These are phyloP conservation scores for Drosophila sechellia DNA, from an alignment of 1,140 invertebrate species.

Conservation along the genomic window DNA sequence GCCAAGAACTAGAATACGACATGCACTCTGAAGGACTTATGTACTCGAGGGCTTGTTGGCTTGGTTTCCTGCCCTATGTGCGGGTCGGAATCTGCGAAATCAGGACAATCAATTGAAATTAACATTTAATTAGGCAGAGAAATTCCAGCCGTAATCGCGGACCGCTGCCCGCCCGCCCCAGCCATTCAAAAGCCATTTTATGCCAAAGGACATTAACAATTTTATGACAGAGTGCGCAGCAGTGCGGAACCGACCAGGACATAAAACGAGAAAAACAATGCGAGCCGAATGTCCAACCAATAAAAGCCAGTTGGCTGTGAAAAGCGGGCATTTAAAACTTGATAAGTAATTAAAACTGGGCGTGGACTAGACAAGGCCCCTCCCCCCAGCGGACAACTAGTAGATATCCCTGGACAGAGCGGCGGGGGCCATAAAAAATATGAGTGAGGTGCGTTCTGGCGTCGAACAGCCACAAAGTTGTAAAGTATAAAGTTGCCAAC, in stretches of 20 bases:
- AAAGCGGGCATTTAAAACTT: conserved; percentile 71
- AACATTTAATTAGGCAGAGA: conserved; percentile 76
- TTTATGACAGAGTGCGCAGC: conserved; percentile 57
- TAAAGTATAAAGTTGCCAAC: conserved; percentile 41
- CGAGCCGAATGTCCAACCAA: conserved; percentile 59
- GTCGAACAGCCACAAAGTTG: conserved; percentile 38
- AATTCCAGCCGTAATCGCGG: conserved; percentile 52
- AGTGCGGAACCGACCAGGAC: conserved; percentile 48
- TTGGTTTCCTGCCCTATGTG: conserved; percentile 11
- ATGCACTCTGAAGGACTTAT: conserved; percentile 24
- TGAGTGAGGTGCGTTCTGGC: conserved; percentile 42
- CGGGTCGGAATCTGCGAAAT: conserved; percentile 23
- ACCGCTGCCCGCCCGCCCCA: conserved; percentile 37
- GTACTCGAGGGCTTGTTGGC: conserved; percentile 31
- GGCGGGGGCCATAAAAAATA: conserved; percentile 38
- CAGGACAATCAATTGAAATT: conserved; percentile 70
- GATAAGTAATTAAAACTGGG: conserved; percentile 73
- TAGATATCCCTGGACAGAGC: conserved; percentile 37
- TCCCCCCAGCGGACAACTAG: neutral
- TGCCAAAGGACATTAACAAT: conserved; percentile 68
- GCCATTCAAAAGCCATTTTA: conserved; percentile 65
- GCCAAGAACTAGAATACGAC: conserved; percentile 41
- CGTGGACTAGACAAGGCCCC: neutral
- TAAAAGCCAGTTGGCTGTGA: conserved; percentile 72
- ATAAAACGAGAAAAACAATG: conserved; percentile 53